Base-by-base conservation (phyloP, 2,113 vertebrate species). In the Callorhinus ursinus region DNA sequence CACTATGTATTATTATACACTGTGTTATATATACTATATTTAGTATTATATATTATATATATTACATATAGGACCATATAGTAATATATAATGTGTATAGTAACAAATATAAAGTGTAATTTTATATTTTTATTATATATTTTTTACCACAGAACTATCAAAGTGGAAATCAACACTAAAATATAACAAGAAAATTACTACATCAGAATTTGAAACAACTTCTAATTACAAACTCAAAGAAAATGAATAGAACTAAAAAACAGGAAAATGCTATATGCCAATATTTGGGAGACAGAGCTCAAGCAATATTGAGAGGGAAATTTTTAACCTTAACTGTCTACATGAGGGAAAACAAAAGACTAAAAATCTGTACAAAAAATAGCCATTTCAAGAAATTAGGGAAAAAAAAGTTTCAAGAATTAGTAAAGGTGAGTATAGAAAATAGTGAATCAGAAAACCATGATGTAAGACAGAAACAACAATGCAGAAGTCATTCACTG, bases 151-250 rank as follows among this genome's bases (percentile, higher is more conserved):
- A 28, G 39, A 46, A 95, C 19, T 88, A 46, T 26, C 11, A 88
- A 95, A 82, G 55, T 87, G 4, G 59, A 84, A 95, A 79, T 63
- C 26, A 93, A 76, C 65, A 88, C 13, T 79, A 71, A 90, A 87
- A 51, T 53, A 65, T 28, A 85, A 85, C 4, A 71, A 55, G 42
- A 88, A 93, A 90, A 88, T 22, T 24, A 92, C 11, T 71, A 79
- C 28, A 90, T 55, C 31, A 83, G 24, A 95, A 83, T 65, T 59
- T 76, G 39, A 65, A 88, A 88, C 18, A 51, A 94, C 33, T 84
- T 93, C 42, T 79, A 88, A 88, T n/a, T 92, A 80, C 13, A 36
- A 88, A 88, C 42, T 93, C 36, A 90, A 90, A 81, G 16, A 76
- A 90, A 84, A 71, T 71, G 42, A 80, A 83, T 53, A 31, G 18